Base-by-base conservation (phyloP, 1,140 invertebrate genomes). In the Bombus ignitus region DNA sequence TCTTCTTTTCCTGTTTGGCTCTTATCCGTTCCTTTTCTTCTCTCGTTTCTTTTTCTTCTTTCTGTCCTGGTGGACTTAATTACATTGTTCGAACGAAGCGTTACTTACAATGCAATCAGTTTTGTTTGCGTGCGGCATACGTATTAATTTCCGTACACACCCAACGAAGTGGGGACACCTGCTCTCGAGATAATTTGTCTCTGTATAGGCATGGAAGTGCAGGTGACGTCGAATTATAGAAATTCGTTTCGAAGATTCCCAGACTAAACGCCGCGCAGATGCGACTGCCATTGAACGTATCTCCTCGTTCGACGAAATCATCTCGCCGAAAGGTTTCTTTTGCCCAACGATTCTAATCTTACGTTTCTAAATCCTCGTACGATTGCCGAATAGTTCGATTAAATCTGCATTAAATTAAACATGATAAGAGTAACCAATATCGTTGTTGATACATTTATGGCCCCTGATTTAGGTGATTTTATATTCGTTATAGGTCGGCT, bases 161-260 rank as follows among this genome's bases (percentile, higher is more conserved):
- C 62, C 39, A 76, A 68, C 44, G 42, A 82, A 75, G n/a, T 47
- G 42, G 53, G 77, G 66, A 70, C 89, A 90, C 88, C 89, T 90
- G 89, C 88, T 85, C 62, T 59, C 57, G 76, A 65, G 82, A 86
- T 88, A 89, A 89, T 86, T 89, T 53, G 70, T 83, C 44, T 35
- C 70, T 76, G 44, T 81, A 86, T 86, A 73, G 57, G 65, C 57
- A 86, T 44, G 39, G 42, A 44, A 47, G 62, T 57, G 80, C 76
- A 83, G 85, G 47, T 90, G 88, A 89, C 78, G 85, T 89, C 88
- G 85, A 90, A 87, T 89, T 89, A 88, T 79, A 89, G 87, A 88
- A 87, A 89, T 88, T 88, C 85, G 72, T 87, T 87, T 81, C 68
- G 68, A 71, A 81, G 47, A 72, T 81, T 59, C 68, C 22, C 66